Evolutionary conservation across 2,888 invertebrate species (phyloP), one percentile per base, ranked within the genome.

Genomic region (Tipula lateralis): DNA sequence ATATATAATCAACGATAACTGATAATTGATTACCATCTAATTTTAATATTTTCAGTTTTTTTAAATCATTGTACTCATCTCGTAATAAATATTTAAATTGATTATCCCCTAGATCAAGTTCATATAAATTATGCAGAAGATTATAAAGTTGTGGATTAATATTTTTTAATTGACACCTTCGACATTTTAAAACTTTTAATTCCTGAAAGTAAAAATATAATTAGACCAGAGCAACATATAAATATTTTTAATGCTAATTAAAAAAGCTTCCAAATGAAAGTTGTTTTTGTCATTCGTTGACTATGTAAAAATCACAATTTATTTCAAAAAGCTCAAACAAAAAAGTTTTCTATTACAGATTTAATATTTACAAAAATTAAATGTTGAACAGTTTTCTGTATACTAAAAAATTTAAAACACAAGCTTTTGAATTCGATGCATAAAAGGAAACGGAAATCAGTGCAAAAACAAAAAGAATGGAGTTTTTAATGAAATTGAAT

Each of bases 81-180:
- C 93, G 91, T 86, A 93, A 93, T 84, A 95, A 90, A 89, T 94
- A 95, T 90, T 95, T 95, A 88, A 96, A 94, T 89, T 92, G 92
- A 90, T 96, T 96, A 88, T 94, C 92, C 80, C 95, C 95, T 87
- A 96, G 91, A 90, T 96, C 96, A 87, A 96, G 90, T 88, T 94
- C 93, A 87, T 93, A 92, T 86, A 96, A 91, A 88, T 93, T 93
- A 86, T 94, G 92, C 87, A 95, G 92, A 87, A 95, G 92, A 89
- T 95, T 94, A 90, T 95, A 96, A 87, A 96, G 92, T 89, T 95
- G 94, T 9, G 94, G 93, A 91, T 96, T 96, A 87, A 96, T 93
- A 89, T 94, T 93, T 87, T 93, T 92, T 87, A 96, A 90, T 85
- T 93, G 92, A 89, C 96, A 96, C 86, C 92, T 91, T 86, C 95